Base-by-base conservation (phyloP, 37 sponge, comb jelly and placozoan genomes). In the Oscarella lobularis region DNA sequence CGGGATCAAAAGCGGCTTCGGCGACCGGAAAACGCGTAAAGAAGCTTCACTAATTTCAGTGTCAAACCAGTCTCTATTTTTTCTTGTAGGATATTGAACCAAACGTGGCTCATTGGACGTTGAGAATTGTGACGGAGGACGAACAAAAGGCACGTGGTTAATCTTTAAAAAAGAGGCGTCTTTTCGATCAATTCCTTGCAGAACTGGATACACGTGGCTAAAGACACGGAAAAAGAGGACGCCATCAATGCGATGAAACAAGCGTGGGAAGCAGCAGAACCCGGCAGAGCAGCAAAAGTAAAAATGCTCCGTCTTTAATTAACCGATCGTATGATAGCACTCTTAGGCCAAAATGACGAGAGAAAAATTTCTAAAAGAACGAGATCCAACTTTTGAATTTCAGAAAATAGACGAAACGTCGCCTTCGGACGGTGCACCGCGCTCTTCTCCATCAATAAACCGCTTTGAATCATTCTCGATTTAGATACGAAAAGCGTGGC, bases 201-300 rank as follows among this genome's bases (percentile, higher is more conserved):
- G 14, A 27, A 48, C 60, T 27, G 20, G 60, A 70, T 96, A 65
- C 74, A 80, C 32, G 36, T 92, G 41, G 72, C 32, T 30, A 85
- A 86, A 68, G 90, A 96, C 74, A 96, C 90, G 1, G 84, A 85
- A 74, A 84, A 80, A 66, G 88, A 76, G 38, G 97, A 96, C 66
- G 84, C 82, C 39, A 92, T 92, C 48, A 89, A 83, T 72, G 69
- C 77, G 38, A 92, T 96, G 84, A 85, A 83, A 68, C 76, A 86
- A 37, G 84, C 90, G 3, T 96, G 93, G 97, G 93, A 96, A 74
- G 79, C 79, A 0, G 85, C 84, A 66, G 82, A 96, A 67, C 90
- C 94, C 34, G 97, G 97, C 0, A 83, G 97, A 37, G 67, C 83
- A 33, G 79, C 83, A 70, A 89, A 92, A 83, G 97, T 84, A 20